These are phyloP conservation scores for Meloidogyne hapla DNA, from an alignment of 1,140 invertebrate genomes.

Conservation along the genomic window DNA sequence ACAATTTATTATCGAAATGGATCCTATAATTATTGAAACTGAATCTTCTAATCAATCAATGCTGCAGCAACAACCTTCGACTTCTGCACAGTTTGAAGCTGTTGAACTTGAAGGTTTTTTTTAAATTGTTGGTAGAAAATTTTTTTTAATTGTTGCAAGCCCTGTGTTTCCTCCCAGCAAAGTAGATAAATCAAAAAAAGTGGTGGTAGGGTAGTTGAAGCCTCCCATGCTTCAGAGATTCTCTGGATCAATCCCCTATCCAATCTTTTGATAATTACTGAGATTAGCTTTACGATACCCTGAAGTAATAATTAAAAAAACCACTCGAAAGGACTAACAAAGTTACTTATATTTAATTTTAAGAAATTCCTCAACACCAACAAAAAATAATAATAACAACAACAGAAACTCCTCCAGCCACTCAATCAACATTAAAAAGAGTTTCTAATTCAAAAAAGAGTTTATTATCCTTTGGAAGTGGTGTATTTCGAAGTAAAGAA, in stretches of 20 bases:
- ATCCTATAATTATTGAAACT: slow-evolving; percentile 11
- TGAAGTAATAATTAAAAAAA: no score
- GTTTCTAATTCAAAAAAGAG: not conserved
- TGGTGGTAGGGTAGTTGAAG: no score
- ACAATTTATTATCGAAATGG: slow-evolving; percentile 28
- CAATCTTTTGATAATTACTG: no score
- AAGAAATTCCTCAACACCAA: not conserved
- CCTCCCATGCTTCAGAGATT: no score
- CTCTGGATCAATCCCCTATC: no score
- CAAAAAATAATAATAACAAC: no score
- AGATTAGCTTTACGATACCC: no score
- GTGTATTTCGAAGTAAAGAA: not conserved
- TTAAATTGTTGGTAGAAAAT: not conserved
- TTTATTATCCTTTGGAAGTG: slow-evolving; percentile 5
- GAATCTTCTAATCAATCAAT: not conserved
- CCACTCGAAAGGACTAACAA: no score
- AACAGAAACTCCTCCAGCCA: not conserved
- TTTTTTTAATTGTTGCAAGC: no score
- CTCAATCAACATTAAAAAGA: not conserved
- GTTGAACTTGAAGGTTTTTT: slow-evolving; percentile 10
- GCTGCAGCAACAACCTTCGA: not conserved
- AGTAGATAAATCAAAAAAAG: no score
- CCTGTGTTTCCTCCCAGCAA: no score
- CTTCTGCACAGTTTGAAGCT: not conserved
- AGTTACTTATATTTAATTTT: no score